Conservation (phyloP, 2,797 vertebrate species). For the Peromyscus aztecus region DNA sequence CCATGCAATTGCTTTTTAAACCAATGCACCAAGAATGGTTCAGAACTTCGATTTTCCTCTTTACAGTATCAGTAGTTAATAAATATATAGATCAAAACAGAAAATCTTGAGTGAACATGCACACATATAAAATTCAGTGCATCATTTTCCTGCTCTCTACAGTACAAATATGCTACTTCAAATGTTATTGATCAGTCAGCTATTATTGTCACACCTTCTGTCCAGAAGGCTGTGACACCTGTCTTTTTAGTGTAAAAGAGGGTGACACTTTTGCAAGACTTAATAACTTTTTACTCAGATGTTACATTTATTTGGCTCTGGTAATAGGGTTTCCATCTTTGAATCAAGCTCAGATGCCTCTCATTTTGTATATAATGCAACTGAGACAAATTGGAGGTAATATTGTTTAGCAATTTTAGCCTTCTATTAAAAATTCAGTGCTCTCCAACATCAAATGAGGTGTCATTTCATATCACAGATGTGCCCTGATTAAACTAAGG, state of each 20-base stretch:
- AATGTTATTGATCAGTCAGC: conserved; percentile 29
- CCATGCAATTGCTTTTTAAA: neutral
- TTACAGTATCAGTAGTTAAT: conserved; percentile 22
- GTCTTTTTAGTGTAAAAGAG: conserved; percentile 58
- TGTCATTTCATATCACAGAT: conserved; percentile 54
- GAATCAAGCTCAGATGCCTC: conserved; percentile 37
- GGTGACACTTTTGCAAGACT: conserved; percentile 2
- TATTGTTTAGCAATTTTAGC: conserved; percentile 44
- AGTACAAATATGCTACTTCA: conserved; percentile 63
- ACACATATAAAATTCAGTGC: conserved; percentile 65
- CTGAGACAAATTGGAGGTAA: conserved; percentile 58
- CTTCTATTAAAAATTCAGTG: conserved; percentile 55
- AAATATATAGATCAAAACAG: conserved; percentile 60
- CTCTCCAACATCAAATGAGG: conserved; percentile 60
- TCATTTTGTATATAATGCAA: conserved; percentile 48
- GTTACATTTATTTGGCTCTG: conserved; percentile 58
- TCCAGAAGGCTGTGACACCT: conserved; percentile 49
- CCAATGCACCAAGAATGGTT: conserved; percentile 18
- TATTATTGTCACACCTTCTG: conserved; percentile 44
- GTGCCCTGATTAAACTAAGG: conserved; percentile 61
- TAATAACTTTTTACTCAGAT: conserved; percentile 68
- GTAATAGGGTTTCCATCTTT: conserved; percentile 57
- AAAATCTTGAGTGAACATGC: conserved; percentile 43
- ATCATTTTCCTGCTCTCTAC: conserved; percentile 4
- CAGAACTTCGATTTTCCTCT: conserved; percentile 25